Evolutionary conservation across 2,797 vertebrate species (phyloP).

Genomic region (Danio tinwini): DNA sequence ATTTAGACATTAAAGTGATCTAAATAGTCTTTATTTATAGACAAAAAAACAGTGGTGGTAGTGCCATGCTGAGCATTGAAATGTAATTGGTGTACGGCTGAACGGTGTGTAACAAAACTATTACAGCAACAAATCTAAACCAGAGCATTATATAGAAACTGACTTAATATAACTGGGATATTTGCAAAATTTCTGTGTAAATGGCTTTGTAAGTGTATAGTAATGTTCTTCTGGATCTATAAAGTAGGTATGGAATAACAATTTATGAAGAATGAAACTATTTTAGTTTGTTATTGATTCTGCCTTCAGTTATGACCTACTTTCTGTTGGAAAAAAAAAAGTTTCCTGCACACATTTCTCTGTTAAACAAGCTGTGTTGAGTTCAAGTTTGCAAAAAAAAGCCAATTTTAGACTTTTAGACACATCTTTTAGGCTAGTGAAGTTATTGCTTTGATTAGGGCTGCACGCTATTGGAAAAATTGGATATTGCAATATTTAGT

Average conservation of each 20-base stretch:
- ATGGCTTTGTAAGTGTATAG: too few relatives aligned
- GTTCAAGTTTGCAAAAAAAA: constrained; percentile 24
- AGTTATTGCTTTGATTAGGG: not conserved
- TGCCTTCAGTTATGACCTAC: not conserved
- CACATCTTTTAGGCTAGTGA: not conserved
- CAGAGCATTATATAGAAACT: not conserved
- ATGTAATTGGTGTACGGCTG: too few relatives aligned
- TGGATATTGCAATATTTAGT: too few relatives aligned
- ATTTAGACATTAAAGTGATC: too few relatives aligned
- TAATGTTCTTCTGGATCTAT: not conserved
- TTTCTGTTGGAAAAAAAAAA: constrained; percentile 6
- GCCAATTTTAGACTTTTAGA: too few relatives aligned
- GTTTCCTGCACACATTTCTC: not conserved
- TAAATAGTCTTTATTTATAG: too few relatives aligned
- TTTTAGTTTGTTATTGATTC: constrained; percentile 4
- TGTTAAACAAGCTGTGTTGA: constrained; percentile 4
- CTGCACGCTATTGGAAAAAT: too few relatives aligned
- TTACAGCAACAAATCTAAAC: too few relatives aligned
- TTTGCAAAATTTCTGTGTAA: not conserved
- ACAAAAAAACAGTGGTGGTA: too few relatives aligned
- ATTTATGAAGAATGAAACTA: not conserved
- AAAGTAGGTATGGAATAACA: not conserved
- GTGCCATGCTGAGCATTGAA: too few relatives aligned
- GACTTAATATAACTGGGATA: not conserved
- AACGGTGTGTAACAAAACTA: too few relatives aligned